Evolutionary conservation across 2,797 vertebrate species (phyloP).

Genomic region (Coendou prehensilis): DNA sequence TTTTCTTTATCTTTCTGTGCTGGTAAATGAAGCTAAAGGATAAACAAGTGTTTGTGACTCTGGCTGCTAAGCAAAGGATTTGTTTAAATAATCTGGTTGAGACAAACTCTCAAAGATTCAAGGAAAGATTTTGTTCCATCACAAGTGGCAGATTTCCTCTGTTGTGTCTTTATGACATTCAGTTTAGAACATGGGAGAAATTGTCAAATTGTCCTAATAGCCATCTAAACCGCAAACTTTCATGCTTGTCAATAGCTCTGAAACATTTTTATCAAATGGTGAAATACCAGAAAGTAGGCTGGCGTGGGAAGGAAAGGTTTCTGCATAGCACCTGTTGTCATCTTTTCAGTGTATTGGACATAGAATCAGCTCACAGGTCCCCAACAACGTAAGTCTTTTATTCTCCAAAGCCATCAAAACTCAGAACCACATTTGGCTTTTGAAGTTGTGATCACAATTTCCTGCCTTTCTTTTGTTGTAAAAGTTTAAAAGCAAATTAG

Average conservation of each 20-base stretch:
- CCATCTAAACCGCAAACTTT: background rate
- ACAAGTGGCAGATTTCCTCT: background rate
- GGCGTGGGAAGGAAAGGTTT: background rate
- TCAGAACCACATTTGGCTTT: conserved; percentile 21
- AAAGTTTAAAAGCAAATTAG: conserved; percentile 46
- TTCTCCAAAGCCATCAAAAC: conserved; percentile 54
- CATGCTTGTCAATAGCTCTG: background rate
- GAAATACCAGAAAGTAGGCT: background rate
- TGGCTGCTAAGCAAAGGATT: background rate
- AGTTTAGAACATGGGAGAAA: background rate
- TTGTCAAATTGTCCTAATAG: background rate
- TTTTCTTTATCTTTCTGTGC: background rate
- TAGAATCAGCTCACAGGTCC: background rate
- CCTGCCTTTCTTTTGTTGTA: background rate
- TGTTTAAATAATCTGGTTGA: background rate
- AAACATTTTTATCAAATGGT: background rate
- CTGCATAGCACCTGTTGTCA: background rate
- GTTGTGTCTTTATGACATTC: background rate
- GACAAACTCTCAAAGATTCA: background rate
- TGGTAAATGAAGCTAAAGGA: background rate
- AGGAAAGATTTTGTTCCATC: background rate
- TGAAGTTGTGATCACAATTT: background rate
- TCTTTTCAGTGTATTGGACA: background rate
- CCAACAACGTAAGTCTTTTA: conserved; percentile 4
- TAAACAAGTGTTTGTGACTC: background rate